Conservation (phyloP, 2,113 vertebrate genomes). For the Equus przewalskii region DNA sequence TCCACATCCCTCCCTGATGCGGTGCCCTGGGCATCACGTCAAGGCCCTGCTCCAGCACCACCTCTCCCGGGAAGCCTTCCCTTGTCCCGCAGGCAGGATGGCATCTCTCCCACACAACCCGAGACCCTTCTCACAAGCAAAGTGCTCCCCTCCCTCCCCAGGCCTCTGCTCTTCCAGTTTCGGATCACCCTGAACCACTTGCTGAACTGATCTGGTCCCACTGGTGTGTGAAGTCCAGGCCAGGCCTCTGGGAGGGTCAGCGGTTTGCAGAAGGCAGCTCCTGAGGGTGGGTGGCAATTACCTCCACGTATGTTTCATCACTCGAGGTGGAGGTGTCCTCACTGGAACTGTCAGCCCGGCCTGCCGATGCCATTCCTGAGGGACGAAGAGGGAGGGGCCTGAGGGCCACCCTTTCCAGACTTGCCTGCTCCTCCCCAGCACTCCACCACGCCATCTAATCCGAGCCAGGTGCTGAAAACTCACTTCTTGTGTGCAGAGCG, state of each 20-base stretch:
- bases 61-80: background rate
- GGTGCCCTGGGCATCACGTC: background rate
- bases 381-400: background rate
- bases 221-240: background rate
- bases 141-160: accelerated
- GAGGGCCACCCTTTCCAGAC: background rate
- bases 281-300: constrained; percentile 63
- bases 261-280: background rate
- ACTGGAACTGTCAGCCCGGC: constrained; percentile 82
- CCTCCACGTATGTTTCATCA: constrained; percentile 87
- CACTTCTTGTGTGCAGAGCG: accelerated
- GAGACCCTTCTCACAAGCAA: background rate
- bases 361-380: constrained; percentile 76
- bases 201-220: background rate
- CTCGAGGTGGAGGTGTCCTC: constrained; percentile 85
- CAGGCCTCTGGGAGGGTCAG: background rate
- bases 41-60: background rate
- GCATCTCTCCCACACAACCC: accelerated
- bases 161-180: background rate
- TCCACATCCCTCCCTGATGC: background rate
- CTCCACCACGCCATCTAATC: background rate
- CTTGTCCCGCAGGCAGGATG: background rate
- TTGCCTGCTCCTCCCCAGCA: background rate
- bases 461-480: background rate
- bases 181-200: background rate